Evolutionary conservation across 2,113 vertebrate species (phyloP), one percentile per base, ranked within the genome.

Genomic region (Corythornis vintsioides): DNA sequence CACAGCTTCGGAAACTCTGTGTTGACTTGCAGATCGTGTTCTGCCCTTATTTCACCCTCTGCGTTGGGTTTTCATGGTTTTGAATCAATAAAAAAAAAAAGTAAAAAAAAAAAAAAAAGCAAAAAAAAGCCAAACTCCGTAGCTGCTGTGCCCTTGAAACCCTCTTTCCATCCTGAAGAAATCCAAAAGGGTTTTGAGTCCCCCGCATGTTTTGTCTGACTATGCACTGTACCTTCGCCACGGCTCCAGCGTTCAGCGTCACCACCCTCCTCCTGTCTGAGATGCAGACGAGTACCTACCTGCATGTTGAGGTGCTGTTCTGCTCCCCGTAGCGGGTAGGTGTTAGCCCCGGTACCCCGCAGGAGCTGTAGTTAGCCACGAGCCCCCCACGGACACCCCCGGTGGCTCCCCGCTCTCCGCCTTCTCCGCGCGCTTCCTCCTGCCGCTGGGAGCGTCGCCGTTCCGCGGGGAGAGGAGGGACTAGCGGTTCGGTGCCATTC

Each of bases 61-160:
- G 92, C 87, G 3, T 94, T 79, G 88, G 92, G 91, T 96, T 96
- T 95, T 93, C 88, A 57, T 69, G 94, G 90, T 93, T 96, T 92
- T 91, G 81, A 96, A 88, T 67, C 80, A 93, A 95, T 83, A 80
- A 80, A 93, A 88, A 63, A 33, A 33, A 59, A 38, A 60, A 9
- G 13, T 9, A 22, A 33, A 33, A 15, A 17, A 79, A 79, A 93
- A 88, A 60, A 79, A 79, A 93, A 88, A 60, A 79, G 74, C 92
- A 88, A 40, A 80, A 80, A 93, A 86, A 40, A 95, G 94, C 94
- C 96, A 95, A 96, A 94, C 91, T 90, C 92, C 55, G 92, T 96
- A 94, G 95, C 96, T 96, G 95, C 95, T 97, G 93, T 96, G 92
- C 93, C 93, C 95, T 92, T 83, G 63, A 63, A 95, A 61, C 89